Conservation (phyloP, 2,113 vertebrate genomes). For the Microtus pennsylvanicus region DNA sequence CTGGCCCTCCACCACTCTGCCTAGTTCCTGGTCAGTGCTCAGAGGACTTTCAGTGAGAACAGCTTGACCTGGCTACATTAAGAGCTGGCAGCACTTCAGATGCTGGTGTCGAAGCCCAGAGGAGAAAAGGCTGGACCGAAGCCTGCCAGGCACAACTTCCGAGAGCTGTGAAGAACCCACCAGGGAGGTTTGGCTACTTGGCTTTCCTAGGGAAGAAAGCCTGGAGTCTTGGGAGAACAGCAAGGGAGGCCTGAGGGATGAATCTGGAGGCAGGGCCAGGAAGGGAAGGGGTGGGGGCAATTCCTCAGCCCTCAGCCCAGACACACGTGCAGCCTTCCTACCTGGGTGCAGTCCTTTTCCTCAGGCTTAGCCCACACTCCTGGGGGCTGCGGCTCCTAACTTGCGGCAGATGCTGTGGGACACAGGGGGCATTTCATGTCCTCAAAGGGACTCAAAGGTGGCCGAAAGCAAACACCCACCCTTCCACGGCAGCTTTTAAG, state of each 20-base stretch:
- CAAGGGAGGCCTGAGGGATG: background rate
- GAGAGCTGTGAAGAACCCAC: background rate
- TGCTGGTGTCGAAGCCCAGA: background rate
- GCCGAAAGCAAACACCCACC: background rate
- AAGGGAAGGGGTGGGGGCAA: background rate
- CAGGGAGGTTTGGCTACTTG: background rate
- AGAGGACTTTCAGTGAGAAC: background rate
- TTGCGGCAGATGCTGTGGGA: background rate
- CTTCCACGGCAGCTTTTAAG: background rate
- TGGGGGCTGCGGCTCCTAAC: background rate
- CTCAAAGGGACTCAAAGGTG: background rate
- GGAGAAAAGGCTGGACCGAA: background rate
- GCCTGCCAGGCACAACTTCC: no score
- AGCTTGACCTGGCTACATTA: background rate
- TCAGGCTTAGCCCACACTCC: background rate
- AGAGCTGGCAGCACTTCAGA: background rate
- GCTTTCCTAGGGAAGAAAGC: background rate
- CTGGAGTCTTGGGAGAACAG: no score
- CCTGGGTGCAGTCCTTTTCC: slow-evolving; percentile 40
- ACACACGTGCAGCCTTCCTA: slow-evolving; percentile 44
- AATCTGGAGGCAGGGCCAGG: background rate
- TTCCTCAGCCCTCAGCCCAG: background rate
- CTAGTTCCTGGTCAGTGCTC: background rate
- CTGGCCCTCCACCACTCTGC: background rate
- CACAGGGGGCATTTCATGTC: background rate